Evolutionary conservation across 53 echinoderm and acorn worm species (phyloP), one percentile per base, ranked within the genome.

Genomic region (Crossaster papposus): DNA sequence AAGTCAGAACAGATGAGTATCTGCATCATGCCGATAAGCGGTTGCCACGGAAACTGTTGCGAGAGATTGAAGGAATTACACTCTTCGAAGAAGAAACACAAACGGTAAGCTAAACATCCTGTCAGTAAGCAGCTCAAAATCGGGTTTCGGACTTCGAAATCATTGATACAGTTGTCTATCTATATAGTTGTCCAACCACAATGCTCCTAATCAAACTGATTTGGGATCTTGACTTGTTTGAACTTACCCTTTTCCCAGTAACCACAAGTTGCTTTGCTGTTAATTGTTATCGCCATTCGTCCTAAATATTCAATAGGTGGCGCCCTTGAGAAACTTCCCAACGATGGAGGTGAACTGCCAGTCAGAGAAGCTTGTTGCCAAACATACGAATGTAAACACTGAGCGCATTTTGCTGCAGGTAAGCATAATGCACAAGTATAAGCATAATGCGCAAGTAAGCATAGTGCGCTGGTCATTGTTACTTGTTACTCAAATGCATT

Each of bases 351-450:
- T 92, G 53, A 92, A 92, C 54, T 36, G 31, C 50, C 83, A 79
- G 70, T 92, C 92, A 29, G 70, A 89, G 38, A 52, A 71, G 33
- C 53, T 92, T 44, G 83, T 83, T 23, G 15, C 70, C 8, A 92
- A 92, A 30, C 92, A 92, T 54, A 24, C 50, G 20, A 80, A 51
- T 20, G 83, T 76, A 32, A 64, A 81, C 31, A 92, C 83, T 0
- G 89, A 92, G 64, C 83, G 89, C 20, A 7, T 92, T 14, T 9
- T 92, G 34, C 83, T 54, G 9, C 92, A 92, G 92, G 92, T 92
- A 83, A 54, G 22, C 30, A 84, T n/a, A n/a, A n/a, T n/a, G n/a
- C n/a, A n/a, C n/a, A n/a, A n/a, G n/a, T n/a, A n/a, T n/a, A n/a
- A n/a, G n/a, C n/a, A n/a, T n/a, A n/a, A n/a, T n/a, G n/a, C n/a